Evolutionary conservation across 2,797 vertebrate species (phyloP).

Genomic region (Phyllotis vaccarum): DNA sequence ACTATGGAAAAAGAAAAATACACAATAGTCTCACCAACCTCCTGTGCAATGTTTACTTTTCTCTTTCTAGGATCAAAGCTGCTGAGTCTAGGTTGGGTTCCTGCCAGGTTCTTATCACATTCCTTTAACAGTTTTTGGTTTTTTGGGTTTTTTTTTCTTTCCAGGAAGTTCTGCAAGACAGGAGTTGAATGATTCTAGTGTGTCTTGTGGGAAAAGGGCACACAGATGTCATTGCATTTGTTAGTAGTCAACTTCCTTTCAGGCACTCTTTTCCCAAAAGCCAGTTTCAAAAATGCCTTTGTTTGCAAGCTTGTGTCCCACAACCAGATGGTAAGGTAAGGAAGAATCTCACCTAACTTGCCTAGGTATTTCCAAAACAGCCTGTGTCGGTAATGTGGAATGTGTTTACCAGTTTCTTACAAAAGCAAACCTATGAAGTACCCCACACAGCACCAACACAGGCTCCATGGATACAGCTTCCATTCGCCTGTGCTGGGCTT

Average conservation of each 20-base stretch:
- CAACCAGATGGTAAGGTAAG: background rate
- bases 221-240: background rate
- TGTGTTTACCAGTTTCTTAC: background rate
- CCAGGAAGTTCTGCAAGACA: conserved; percentile 42
- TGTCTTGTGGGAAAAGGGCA: background rate
- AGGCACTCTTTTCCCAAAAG: background rate
- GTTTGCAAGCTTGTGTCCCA: background rate
- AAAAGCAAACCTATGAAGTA: background rate
- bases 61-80: conserved; percentile 52
- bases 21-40: background rate
- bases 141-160: background rate
- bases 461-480: background rate
- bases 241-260: background rate
- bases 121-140: conserved; percentile 43
- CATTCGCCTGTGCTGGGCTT: background rate
- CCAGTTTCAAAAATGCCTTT: background rate
- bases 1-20: conserved; percentile 28
- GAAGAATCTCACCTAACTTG: background rate
- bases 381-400: background rate
- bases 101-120: conserved; percentile 47
- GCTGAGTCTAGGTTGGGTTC: background rate
- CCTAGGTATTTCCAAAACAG: fast-evolving
- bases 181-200: background rate
- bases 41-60: conserved; percentile 69
- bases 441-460: background rate